Conservation (phyloP, 2,113 vertebrate genomes). For the Carettochelys insculpta region DNA sequence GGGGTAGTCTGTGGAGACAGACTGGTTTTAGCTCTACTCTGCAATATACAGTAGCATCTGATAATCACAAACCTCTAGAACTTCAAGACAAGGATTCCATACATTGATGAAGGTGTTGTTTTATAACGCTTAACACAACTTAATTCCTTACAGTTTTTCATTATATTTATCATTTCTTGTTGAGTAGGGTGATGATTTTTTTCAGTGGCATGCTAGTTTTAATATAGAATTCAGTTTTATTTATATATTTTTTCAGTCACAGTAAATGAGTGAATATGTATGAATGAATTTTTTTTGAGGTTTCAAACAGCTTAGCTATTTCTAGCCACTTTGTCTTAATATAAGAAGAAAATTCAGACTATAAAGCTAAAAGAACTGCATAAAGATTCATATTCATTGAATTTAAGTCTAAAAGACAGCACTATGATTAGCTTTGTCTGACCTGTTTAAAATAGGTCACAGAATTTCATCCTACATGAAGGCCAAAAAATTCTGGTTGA, state of each 20-base stretch:
- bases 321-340: not conserved
- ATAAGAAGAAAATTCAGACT: not conserved
- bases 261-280: not conserved
- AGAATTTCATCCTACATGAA: not conserved
- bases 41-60: not conserved
- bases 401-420: not conserved
- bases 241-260: too few species aligned
- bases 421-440: not conserved
- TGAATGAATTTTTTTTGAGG: not conserved
- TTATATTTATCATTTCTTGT: not conserved
- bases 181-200: not conserved
- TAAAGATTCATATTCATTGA: not conserved
- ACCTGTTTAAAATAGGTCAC: not conserved
- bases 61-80: not conserved
- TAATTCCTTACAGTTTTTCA: not conserved
- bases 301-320: not conserved
- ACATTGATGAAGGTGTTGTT: not conserved
- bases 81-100: not conserved
- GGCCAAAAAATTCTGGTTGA: not conserved
- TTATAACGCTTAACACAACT: not conserved
- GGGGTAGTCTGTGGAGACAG: not conserved
- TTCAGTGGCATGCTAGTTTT: not conserved
- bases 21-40: not conserved
- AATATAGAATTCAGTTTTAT: not conserved
- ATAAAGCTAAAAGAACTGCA: conserved; percentile 1